Conservation (phyloP, 1,140 invertebrate genomes). For the Physella acuta region DNA sequence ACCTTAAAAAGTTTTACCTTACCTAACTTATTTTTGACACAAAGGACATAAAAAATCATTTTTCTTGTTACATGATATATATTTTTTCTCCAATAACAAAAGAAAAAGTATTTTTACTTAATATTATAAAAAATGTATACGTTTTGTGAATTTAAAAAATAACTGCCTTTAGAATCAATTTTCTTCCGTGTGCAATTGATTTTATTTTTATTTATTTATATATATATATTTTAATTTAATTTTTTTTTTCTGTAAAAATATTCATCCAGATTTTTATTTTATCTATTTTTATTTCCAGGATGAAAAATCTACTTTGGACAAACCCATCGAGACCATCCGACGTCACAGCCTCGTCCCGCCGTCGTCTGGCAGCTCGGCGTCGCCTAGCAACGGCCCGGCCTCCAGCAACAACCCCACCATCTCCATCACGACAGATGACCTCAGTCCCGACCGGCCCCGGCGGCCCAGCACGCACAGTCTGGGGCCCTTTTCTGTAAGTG, state of each 20-base stretch:
- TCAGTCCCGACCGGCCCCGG: slow-evolving; percentile 42
- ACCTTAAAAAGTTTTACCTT: too few relatives aligned
- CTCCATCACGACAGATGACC: slow-evolving; percentile 48
- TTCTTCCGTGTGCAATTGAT: too few relatives aligned
- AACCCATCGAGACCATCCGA: slow-evolving; percentile 37
- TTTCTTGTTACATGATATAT: too few relatives aligned
- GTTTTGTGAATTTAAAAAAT: too few relatives aligned
- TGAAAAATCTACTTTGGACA: slow-evolving; percentile 44
- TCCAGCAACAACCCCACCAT: slow-evolving; percentile 38
- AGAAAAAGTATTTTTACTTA: too few relatives aligned
- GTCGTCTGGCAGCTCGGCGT: slow-evolving; percentile 27
- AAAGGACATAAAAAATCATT: too few relatives aligned
- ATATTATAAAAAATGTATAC: too few relatives aligned
- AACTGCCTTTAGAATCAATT: too few relatives aligned
- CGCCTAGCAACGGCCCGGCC: slow-evolving; percentile 8
- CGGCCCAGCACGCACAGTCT: slow-evolving; percentile 52
- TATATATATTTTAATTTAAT: too few relatives aligned
- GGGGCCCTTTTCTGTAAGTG: slow-evolving; percentile 54
- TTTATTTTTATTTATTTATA: too few relatives aligned
- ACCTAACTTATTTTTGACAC: too few relatives aligned
- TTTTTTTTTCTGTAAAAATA: slow-evolving; percentile 4
- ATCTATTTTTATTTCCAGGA: slow-evolving; percentile 36
- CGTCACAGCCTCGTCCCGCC: slow-evolving; percentile 51
- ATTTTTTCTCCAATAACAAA: too few relatives aligned
- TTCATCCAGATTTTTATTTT: background rate